Evolutionary conservation across 2,797 vertebrate genomes (phyloP), one percentile per base, ranked within the genome.

Genomic region (Hippopotamyrus pictus): DNA sequence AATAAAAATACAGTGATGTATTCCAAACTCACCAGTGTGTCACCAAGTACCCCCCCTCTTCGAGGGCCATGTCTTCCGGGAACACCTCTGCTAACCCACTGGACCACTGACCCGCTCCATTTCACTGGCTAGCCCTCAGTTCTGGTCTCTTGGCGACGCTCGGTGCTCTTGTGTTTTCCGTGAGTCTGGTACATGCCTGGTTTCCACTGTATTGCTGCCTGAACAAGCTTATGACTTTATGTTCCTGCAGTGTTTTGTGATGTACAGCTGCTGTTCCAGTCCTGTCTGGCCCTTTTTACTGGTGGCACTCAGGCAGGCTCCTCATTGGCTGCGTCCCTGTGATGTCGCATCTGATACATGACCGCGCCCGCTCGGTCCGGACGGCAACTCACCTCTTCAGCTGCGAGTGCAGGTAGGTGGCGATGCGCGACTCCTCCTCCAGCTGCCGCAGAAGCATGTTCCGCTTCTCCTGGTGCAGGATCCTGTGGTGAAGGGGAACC

Each of bases 401-500:
- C 94, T 99, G 98, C 57, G 98, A 97, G 94, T 98, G 97, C 89
- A 99, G 97, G 94, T 99, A 99, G 5, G 98, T 98, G 59, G 97
- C 96, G 94, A 99, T 95, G 88, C 97, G 96, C 0, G 97, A 99
- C 2, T 98, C 97, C 94, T 99, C 98, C 94, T 99, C 98, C 92
- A 99, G 95, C 91, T 99, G 97, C 93, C 96, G 96, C 91, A 99
- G 96, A 53, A 99, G 96, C 90, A 95, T 96, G 83, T 97, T 99
- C 94, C 96, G 97, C 95, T 99, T 99, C 94, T 97, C 97, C 93
- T 97, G 97, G 93, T 96, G 96, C 91, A 97, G 94, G 91, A 97
- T 95, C 94, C 95, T 97, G 95, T 65, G 8, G 37, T 9, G 1
- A 48, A 22, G 79, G 19, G 37, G 79, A 11, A 44, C 4, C 4